Percentiles rank a stretch among this genome's conserved stretches.
Evolutionary conservation across 2,113 vertebrate species (phyloP).

Genomic region (Forbesichthys papilliferus): DNA sequence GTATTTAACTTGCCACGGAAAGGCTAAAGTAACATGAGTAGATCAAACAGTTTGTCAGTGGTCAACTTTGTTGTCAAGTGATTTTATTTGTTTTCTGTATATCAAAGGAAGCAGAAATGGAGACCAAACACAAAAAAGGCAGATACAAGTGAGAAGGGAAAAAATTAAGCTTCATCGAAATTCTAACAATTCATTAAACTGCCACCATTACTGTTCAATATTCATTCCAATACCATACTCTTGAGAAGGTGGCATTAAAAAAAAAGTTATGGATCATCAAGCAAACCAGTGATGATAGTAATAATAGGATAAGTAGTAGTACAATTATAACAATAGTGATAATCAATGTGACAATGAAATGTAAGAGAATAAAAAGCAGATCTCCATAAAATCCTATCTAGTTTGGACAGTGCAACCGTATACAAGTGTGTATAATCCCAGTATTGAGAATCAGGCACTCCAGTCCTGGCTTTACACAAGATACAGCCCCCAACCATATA

Average conservation of each 20-base stretch:
- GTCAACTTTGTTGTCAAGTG: constrained; percentile 53
- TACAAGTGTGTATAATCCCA: constrained; percentile 64
- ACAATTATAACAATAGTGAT: constrained; percentile 82
- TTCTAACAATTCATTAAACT: constrained; percentile 79
- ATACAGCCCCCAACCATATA: constrained; percentile 66
- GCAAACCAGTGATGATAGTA: constrained; percentile 79
- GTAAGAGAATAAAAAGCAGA: constrained; percentile 76
- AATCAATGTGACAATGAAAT: constrained; percentile 82
- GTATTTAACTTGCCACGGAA: too few species aligned
- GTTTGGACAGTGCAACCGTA: constrained; percentile 77
- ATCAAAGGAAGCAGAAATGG: constrained; percentile 80
- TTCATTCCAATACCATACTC: constrained; percentile 76
- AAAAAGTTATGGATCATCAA: constrained; percentile 79
- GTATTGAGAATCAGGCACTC: constrained; percentile 67
- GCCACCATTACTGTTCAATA: constrained; percentile 80
- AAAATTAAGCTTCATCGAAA: constrained; percentile 77
- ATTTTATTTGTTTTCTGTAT: constrained; percentile 82
- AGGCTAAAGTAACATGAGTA: not conserved
- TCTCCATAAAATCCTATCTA: constrained; percentile 77
- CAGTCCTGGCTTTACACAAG: constrained; percentile 72
- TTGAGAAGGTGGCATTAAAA: constrained; percentile 74
- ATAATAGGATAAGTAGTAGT: constrained; percentile 78
- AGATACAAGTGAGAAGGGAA: constrained; percentile 74
- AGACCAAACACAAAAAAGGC: constrained; percentile 80
- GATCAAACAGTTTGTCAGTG: not conserved